Evolutionary conservation across 2,888 invertebrate genomes (phyloP), one percentile per base, ranked within the genome.

Genomic region (Hydrotaea cyrtoneurina): DNA sequence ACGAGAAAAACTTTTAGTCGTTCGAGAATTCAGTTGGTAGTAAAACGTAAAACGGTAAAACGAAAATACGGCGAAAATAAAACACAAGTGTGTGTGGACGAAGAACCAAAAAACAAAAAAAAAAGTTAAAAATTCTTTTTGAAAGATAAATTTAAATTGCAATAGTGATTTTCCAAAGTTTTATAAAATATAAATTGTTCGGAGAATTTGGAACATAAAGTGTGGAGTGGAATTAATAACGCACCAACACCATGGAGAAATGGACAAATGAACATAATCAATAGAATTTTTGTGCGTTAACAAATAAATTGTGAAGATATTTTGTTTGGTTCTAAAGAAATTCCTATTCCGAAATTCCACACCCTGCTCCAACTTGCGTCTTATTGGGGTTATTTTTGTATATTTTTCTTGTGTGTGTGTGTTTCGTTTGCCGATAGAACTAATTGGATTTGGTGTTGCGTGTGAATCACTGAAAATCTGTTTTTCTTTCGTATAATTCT

Each of bases 391-490:
- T 23, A 46, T 69, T 78, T 74, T 26, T 19, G 64, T 57, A 59
- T 7, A 66, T 62, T 72, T 31, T 76, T 59, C 39, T 78, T 0
- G 0, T 0, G 39, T 62, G 19, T 46, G 59, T 31, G 31, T 62
- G 74, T 79, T 83, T 66, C 69, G 66, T 66, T 11, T 17, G 36
- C 64, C 43, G 39, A 43, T 69, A 53, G 62, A 78, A 53, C 55
- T 72, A 78, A 81, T 82, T 82, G 74, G 74, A 80, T 85, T 80
- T 78, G 62, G 66, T 36, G 66, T 66, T 55, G 69, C 36, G 62
- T 74, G 53, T 72, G 81, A 84, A 78, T 80, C 80, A 84, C 59
- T 72, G 21, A 74, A 84, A 15, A 11, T 57, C 80, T 74, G 77
- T 74, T 78, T 84, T 31, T 80, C 74, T 62, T 46, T 39, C 64